Evolutionary conservation across 2,888 invertebrate genomes (phyloP), one percentile per base, ranked within the genome.

Genomic region (Erebia palarica): DNA sequence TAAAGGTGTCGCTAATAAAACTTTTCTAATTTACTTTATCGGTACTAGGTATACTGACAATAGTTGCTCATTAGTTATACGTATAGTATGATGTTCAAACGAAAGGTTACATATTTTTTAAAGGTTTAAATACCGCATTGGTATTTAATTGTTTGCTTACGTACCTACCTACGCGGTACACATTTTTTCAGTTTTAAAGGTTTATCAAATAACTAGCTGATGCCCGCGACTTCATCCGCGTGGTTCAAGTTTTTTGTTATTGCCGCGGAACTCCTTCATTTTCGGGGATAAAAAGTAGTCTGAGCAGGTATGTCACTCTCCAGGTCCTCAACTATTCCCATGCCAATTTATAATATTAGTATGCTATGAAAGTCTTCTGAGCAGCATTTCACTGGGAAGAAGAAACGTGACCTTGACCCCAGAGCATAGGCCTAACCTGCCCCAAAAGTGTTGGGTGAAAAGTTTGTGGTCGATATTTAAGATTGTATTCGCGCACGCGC

Each of bases 371-470:
- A 47, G 58, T 58, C 36, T 11, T 73, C 61, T 74, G 74, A 63
- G 66, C 63, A 78, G 79, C 77, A 77, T 82, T 83, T 83, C 78
- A 81, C 82, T 79, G 84, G 86, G 85, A 87, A 84, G 85, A 87
- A 84, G 81, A 65, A 69, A 49, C 86, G 86, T 93, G 92, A 92
- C 94, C 94, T 94, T 94, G 94, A 93, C 92, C 92, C 87, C 85
- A 85, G 91, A 88, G 86, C 84, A 88, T 90, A 92, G 91, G 93
- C 93, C 92, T 93, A 94, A 94, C 93, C 93, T 93, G 93, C 93
- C 93, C 89, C 92, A 93, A 91, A 92, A 91, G 90, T 86, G 88
- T 88, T 85, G 84, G 83, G 85, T 87, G 84, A 86, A 85, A 89
- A 89, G 88, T 89, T 85, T 77, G 80, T 84, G 91, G 87, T 93